Conservation (phyloP, 2,888 invertebrate genomes). For the Flabesymbios commensalis region DNA sequence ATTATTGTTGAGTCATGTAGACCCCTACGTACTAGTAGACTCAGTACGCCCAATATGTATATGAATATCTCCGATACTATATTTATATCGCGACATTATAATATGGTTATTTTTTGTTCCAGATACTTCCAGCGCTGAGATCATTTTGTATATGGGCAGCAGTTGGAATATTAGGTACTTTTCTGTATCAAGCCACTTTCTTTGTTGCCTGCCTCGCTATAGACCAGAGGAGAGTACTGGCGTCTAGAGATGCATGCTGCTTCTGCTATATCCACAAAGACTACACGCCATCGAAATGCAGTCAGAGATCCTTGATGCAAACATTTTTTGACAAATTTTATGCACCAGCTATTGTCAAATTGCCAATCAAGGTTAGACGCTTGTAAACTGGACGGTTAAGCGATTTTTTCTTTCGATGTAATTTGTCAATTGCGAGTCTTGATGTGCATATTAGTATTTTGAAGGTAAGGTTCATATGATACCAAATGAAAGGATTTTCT, state of each 20-base stretch:
- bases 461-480: too few relatives aligned
- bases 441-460: too few relatives aligned
- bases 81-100: too few relatives aligned
- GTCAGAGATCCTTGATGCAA: constrained; percentile 68
- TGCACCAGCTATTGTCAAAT: constrained; percentile 70
- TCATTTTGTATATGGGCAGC: constrained; percentile 84
- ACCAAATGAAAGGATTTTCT: too few relatives aligned
- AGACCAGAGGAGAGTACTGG: constrained; percentile 65
- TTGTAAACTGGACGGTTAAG: not conserved
- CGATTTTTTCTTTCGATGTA: not conserved
- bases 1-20: too few relatives aligned
- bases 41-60: too few relatives aligned
- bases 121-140: constrained; percentile 79
- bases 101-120: too few relatives aligned
- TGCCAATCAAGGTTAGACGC: constrained; percentile 68
- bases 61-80: too few relatives aligned
- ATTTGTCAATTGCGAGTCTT: not conserved
- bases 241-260: constrained; percentile 10
- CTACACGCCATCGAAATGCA: constrained; percentile 64
- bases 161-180: constrained; percentile 75
- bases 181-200: constrained; percentile 73
- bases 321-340: constrained; percentile 69
- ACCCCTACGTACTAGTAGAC: too few relatives aligned
- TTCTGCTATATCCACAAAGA: not conserved
- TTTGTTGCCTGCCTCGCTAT: constrained; percentile 78